phyloP scores from a whole-genome alignment of 53 echinoderm and acorn worm genomes.

The Echinarachnius parma region DNA sequence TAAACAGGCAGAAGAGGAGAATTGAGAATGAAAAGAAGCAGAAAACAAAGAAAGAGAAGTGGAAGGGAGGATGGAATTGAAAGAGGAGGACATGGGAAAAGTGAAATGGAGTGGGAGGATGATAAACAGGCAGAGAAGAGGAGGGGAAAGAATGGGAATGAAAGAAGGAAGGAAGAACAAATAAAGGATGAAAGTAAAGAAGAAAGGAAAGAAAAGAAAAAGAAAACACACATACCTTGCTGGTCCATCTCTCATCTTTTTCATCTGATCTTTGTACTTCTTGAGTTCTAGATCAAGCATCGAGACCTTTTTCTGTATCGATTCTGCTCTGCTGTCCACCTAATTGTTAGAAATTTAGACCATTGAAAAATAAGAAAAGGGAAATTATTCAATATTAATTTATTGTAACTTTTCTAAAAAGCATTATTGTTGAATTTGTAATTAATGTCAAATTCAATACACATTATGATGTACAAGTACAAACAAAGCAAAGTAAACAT shows the following conservation, averaged over 20 bases:
- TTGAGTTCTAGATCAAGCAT: slow-evolving; percentile 85
- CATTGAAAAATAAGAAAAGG: background rate
- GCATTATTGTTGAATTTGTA: too few relatives aligned
- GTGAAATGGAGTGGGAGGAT: background rate
- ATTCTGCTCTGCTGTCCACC: slow-evolving; percentile 94
- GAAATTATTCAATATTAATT: background rate
- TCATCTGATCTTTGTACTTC: slow-evolving; percentile 99
- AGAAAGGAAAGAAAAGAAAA: background rate
- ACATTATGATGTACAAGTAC: too few relatives aligned
- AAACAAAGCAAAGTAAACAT: too few relatives aligned
- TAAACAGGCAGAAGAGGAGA: too few relatives aligned
- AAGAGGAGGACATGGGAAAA: background rate
- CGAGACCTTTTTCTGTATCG: slow-evolving; percentile 91
- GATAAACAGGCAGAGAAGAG: background rate
- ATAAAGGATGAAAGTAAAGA: too few relatives aligned
- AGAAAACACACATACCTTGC: slow-evolving; percentile 48
- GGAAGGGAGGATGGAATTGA: too few relatives aligned
- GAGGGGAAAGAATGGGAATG: background rate
- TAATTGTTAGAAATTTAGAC: slow-evolving; percentile 13
- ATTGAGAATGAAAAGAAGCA: too few relatives aligned
- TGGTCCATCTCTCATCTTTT: slow-evolving; percentile 98
- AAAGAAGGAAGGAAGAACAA: background rate
- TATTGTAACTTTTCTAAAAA: too few relatives aligned
- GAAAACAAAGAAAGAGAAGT: too few relatives aligned
- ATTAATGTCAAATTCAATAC: too few relatives aligned